Conservation (phyloP, 64 coral and sea anemone genomes). For the Dendronephthya gigantea region DNA sequence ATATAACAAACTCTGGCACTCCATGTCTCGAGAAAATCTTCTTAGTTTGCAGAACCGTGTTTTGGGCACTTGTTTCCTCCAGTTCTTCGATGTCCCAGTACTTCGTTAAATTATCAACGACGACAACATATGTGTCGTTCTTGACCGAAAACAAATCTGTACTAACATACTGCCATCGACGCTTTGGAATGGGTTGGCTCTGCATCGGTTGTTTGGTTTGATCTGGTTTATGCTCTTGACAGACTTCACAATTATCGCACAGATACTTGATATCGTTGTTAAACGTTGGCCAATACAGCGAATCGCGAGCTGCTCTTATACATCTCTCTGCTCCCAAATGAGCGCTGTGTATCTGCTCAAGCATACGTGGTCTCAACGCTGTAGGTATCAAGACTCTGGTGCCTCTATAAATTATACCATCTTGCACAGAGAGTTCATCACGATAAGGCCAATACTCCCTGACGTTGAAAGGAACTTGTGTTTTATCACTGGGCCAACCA, state of each 20-base stretch:
- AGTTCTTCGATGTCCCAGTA: background rate
- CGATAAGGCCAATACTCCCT: conserved; percentile 23
- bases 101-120: background rate
- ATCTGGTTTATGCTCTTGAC: conserved; percentile 4
- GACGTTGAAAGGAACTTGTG: conserved; percentile 8
- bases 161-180: too few species aligned
- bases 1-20: background rate
- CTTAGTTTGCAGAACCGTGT: background rate
- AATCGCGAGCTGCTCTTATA: background rate
- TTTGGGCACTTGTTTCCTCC: background rate
- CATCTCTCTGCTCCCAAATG: conserved; percentile 22
- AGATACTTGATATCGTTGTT: conserved; percentile 14
- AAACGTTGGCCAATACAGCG: background rate
- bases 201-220: too few species aligned
- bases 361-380: background rate
- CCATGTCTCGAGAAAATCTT: background rate
- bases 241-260: conserved; percentile 1
- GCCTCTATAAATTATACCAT: background rate
- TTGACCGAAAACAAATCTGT: too few species aligned
- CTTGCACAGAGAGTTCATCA: conserved; percentile 18
- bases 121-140: too few species aligned
- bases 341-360: background rate
- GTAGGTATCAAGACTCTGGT: background rate
- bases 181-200: too few species aligned
- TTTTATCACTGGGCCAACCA: conserved; percentile 15